These are phyloP conservation scores for Ptychobarbus kaznakovi DNA, from an alignment of 2,797 vertebrate genomes.

Conservation along the genomic window DNA sequence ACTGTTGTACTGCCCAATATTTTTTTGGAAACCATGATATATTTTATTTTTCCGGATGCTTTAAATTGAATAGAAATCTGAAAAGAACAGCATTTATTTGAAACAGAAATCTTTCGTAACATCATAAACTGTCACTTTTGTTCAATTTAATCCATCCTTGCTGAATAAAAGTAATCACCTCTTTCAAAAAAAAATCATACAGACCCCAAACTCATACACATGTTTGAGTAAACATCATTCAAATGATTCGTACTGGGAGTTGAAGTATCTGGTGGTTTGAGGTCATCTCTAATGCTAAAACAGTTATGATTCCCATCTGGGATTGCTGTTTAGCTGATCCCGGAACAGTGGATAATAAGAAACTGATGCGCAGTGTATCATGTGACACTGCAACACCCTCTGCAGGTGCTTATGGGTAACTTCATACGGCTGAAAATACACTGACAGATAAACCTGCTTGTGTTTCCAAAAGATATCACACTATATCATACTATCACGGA, in stretches of 20 bases:
- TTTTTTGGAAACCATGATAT: background rate
- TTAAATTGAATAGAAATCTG: background rate
- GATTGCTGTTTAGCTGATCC: background rate
- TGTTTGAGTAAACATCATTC: background rate
- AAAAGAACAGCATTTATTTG: background rate
- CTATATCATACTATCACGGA: background rate
- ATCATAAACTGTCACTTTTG: background rate
- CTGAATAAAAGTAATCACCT: background rate
- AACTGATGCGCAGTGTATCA: conserved; percentile 36
- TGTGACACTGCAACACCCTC: conserved; percentile 59
- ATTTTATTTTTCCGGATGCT: background rate
- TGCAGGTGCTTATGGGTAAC: conserved; percentile 57
- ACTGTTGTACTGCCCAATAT: background rate
- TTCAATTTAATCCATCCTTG: too few species aligned
- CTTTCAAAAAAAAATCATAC: background rate
- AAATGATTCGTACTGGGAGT: background rate
- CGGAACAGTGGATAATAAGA: conserved; percentile 35
- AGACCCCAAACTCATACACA: background rate
- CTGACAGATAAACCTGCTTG: conserved; percentile 29
- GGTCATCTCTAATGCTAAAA: conserved; percentile 35
- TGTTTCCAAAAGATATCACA: conserved; percentile 19
- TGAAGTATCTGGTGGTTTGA: conserved; percentile 4
- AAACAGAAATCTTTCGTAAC: background rate
- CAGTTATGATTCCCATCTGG: conserved; percentile 8
- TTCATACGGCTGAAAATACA: conserved; percentile 36